These are phyloP conservation scores for Petromus typicus DNA, from an alignment of 2,113 vertebrate genomes.

Conservation along the genomic window DNA sequence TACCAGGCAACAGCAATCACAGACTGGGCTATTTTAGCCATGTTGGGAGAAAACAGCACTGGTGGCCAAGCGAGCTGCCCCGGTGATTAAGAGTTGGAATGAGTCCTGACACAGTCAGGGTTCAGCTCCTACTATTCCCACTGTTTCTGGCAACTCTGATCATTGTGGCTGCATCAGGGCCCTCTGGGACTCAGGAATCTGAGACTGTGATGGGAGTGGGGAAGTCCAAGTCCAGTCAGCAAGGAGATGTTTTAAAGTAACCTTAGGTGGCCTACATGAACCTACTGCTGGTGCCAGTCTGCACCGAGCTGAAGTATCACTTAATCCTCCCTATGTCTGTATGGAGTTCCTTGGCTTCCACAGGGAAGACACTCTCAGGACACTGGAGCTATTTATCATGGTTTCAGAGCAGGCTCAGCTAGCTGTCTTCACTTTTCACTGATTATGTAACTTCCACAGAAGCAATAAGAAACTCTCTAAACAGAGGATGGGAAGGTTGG, in stretches of 20 bases:
- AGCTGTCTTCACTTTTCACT: constrained; percentile 50
- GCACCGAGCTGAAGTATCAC: neutral
- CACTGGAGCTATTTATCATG: constrained; percentile 46
- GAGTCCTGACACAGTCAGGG: constrained; percentile 57
- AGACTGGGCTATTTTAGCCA: constrained; percentile 71
- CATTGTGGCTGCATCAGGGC: constrained; percentile 38
- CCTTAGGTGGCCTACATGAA: neutral
- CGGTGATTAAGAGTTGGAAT: constrained; percentile 58
- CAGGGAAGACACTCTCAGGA: neutral
- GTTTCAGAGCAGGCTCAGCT: constrained; percentile 47
- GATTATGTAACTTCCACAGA: constrained; percentile 68
- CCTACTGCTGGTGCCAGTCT: neutral
- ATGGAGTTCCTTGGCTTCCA: constrained; percentile 14
- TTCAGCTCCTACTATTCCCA: constrained; percentile 53
- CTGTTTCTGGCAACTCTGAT: constrained; percentile 72
- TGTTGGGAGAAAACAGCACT: constrained; percentile 71
- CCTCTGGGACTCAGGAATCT: constrained; percentile 65
- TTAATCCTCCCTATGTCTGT: constrained; percentile 47
- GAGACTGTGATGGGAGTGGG: constrained; percentile 8
- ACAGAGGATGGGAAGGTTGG: neutral
- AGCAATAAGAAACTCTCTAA: constrained; percentile 32
- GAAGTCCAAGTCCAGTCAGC: constrained; percentile 6
- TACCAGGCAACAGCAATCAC: constrained; percentile 75
- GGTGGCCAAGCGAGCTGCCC: constrained; percentile 65
- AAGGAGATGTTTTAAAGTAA: constrained; percentile 40